Evolutionary conservation across 2,888 invertebrate species (phyloP).

Genomic region (Thymelicus lineola): DNA sequence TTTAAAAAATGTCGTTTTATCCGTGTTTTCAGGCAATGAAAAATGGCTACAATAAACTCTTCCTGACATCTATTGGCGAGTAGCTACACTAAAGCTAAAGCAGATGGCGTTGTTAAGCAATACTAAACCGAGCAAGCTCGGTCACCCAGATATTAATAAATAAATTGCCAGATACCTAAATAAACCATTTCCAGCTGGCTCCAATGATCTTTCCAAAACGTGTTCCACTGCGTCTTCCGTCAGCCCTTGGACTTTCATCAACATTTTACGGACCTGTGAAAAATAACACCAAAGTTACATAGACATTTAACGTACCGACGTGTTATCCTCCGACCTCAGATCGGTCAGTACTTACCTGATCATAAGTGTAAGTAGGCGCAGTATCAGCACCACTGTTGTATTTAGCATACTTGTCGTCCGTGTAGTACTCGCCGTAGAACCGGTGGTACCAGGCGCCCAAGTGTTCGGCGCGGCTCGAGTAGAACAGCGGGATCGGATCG

Average conservation of each 20-base stretch:
- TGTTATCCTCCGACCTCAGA: too few relatives aligned
- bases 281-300: background rate
- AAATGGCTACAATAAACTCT: too few relatives aligned
- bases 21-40: too few relatives aligned
- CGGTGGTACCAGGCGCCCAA: slow-evolving; percentile 64
- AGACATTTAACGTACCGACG: too few relatives aligned
- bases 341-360: slow-evolving; percentile 53
- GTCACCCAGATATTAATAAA: too few relatives aligned
- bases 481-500: slow-evolving; percentile 66
- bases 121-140: too few relatives aligned
- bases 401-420: slow-evolving; percentile 55
- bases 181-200: slow-evolving; percentile 70
- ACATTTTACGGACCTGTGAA: slow-evolving; percentile 38
- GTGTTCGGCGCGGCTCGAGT: slow-evolving; percentile 48
- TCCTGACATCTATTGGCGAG: too few relatives aligned
- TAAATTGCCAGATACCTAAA: slow-evolving; percentile 61
- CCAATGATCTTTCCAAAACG: slow-evolving; percentile 76
- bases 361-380: slow-evolving; percentile 65
- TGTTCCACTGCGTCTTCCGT: slow-evolving; percentile 73
- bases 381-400: slow-evolving; percentile 54
- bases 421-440: slow-evolving; percentile 65
- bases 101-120: too few relatives aligned
- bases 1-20: too few relatives aligned
- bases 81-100: too few relatives aligned
- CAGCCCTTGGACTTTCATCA: slow-evolving; percentile 62